Evolutionary conservation across 53 echinoderm and acorn worm species (phyloP).

Genomic region (Henricia sp.): DNA sequence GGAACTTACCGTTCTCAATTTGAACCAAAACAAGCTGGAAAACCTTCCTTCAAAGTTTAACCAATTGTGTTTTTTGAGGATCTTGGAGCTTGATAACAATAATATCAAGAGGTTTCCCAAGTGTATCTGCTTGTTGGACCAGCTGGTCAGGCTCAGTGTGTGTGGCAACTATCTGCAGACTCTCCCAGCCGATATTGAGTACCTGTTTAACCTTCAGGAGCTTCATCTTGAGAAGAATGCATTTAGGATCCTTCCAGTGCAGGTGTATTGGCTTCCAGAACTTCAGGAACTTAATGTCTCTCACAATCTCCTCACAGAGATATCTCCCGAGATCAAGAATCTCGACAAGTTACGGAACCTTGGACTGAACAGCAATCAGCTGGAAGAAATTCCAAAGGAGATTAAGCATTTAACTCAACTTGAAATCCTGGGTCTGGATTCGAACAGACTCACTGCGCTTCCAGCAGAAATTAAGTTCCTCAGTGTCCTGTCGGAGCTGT

Average conservation of each 20-base stretch:
- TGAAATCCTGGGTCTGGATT: constrained; percentile 68
- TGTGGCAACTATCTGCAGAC: constrained; percentile 88
- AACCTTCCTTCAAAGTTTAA: constrained; percentile 73
- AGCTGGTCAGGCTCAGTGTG: constrained; percentile 78
- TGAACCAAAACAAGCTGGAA: constrained; percentile 78
- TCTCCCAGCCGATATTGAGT: constrained; percentile 87
- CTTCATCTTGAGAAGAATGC: constrained; percentile 78
- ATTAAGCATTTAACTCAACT: constrained; percentile 64
- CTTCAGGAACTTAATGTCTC: constrained; percentile 84
- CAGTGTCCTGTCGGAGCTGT: constrained; percentile 72
- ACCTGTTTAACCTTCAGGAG: constrained; percentile 83
- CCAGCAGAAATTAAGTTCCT: constrained; percentile 73
- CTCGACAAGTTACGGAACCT: constrained; percentile 76
- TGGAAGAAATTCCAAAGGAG: constrained; percentile 66
- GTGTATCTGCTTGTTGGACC: constrained; percentile 79
- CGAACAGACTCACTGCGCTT: constrained; percentile 66
- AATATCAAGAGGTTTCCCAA: constrained; percentile 82
- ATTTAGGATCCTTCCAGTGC: constrained; percentile 86
- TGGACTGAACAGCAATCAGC: constrained; percentile 80
- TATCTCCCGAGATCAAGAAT: constrained; percentile 79
- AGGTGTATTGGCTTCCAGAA: constrained; percentile 96
- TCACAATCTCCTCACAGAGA: constrained; percentile 80
- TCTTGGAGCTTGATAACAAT: constrained; percentile 78
- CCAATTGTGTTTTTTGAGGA: constrained; percentile 56
- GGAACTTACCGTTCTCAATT: constrained; percentile 51